Percentiles rank a stretch among this genome's conserved stretches.
phyloP scores from a whole-genome alignment of 2,113 vertebrate species.

The Mungos mungo region DNA sequence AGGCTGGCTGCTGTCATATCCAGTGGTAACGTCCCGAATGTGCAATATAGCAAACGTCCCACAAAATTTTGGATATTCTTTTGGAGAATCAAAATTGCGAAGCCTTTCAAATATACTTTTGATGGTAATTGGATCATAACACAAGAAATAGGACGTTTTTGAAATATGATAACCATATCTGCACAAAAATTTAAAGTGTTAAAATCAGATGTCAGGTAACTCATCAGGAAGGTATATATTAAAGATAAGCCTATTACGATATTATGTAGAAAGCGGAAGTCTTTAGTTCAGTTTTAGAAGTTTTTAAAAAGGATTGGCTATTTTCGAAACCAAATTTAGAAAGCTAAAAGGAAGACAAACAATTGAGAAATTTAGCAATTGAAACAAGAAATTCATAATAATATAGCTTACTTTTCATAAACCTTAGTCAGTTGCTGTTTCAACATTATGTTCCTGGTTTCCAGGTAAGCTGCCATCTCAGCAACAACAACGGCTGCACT shows the following conservation, averaged over 20 bases:
- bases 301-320: neutral
- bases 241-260: neutral
- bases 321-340: constrained; percentile 39
- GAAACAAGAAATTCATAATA: neutral
- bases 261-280: constrained; percentile 30
- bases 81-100: constrained; percentile 87
- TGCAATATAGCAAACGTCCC: constrained; percentile 87
- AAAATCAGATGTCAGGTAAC: constrained; percentile 49
- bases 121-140: constrained; percentile 91
- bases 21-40: constrained; percentile 92
- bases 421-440: constrained; percentile 89
- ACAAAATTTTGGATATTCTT: constrained; percentile 89
- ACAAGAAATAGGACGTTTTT: constrained; percentile 94
- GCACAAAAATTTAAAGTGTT: constrained; percentile 65
- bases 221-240: neutral
- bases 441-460: constrained; percentile 85
- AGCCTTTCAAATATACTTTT: constrained; percentile 92
- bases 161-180: constrained; percentile 96
- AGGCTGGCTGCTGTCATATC: constrained; percentile 93
- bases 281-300: constrained; percentile 15
- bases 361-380: neutral
- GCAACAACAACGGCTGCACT: constrained; percentile 93
- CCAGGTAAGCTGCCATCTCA: constrained; percentile 93
- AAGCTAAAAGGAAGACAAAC: neutral
- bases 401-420: constrained; percentile 89